phyloP scores from a whole-genome alignment of 2,888 invertebrate species.

The Diadegma fenestrale region DNA sequence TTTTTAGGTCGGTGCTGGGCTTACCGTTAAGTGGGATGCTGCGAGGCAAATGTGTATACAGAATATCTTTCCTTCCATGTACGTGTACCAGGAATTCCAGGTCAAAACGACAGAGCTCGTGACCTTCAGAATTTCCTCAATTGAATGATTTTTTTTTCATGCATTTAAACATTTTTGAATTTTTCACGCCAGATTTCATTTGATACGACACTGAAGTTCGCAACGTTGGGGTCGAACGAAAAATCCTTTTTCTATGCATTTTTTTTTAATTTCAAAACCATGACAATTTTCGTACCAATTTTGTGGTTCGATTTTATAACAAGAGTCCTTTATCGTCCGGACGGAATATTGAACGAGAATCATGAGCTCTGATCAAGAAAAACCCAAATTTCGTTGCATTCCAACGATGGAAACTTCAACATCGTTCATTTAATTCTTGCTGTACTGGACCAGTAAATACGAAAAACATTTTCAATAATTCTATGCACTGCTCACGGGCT shows the following conservation, averaged over 20 bases:
- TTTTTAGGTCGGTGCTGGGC: constrained; percentile 71
- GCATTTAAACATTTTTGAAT: background rate
- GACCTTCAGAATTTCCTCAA: background rate
- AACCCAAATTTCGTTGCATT: no score
- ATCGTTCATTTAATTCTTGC: background rate
- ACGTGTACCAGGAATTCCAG: constrained; percentile 2
- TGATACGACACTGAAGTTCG: no score
- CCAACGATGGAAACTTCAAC: no score
- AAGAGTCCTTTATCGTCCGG: no score
- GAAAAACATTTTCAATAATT: background rate
- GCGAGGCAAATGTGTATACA: constrained; percentile 46
- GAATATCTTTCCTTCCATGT: background rate
- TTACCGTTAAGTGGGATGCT: constrained; percentile 77
- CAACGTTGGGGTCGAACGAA: no score
- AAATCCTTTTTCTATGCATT: no score
- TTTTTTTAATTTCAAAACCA: no score
- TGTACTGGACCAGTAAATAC: background rate
- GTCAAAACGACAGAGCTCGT: constrained; percentile 16
- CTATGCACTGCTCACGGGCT: background rate
- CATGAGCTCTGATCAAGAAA: no score
- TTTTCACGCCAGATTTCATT: no score
- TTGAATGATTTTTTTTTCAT: background rate
- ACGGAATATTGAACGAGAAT: no score
- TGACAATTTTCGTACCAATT: no score
- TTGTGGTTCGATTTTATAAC: no score